A percentile compares a stretch with the other conserved stretches of the same genome.
phyloP scores from a whole-genome alignment of 2,888 invertebrate genomes.

The Andrena dorsata region DNA sequence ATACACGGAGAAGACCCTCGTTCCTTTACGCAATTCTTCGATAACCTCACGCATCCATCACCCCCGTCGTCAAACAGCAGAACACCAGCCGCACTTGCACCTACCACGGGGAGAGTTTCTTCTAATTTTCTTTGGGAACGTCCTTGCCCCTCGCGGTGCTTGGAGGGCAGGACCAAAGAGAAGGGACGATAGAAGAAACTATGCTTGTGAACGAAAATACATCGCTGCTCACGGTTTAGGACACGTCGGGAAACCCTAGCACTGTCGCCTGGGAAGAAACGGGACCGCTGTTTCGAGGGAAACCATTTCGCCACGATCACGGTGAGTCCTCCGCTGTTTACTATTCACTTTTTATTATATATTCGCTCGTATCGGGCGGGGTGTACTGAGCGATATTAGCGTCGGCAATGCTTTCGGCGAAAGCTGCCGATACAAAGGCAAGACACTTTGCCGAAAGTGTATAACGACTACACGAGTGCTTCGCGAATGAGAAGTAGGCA shows the following conservation, averaged over 20 bases:
- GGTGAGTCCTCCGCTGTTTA: conserved; percentile 27
- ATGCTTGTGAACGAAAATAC: conserved; percentile 42
- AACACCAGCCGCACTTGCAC: not conserved
- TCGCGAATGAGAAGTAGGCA: not conserved
- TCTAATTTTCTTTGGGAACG: not conserved
- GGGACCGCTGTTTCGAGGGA: not conserved
- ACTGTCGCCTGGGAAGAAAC: not conserved
- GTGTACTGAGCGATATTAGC: not conserved
- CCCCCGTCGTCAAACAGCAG: not conserved
- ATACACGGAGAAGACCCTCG: conserved; percentile 19
- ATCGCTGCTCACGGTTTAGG: conserved; percentile 30
- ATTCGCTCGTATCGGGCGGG: not conserved
- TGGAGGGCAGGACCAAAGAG: not conserved
- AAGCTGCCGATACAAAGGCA: not conserved
- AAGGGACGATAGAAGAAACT: conserved; percentile 17
- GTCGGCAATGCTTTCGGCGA: not conserved
- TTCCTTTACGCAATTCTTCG: conserved; percentile 9
- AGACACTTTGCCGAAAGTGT: not conserved
- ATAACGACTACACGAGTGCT: not conserved
- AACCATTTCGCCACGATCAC: not conserved
- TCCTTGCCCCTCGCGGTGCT: not conserved
- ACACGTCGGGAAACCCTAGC: conserved; percentile 10
- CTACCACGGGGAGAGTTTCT: too few relatives aligned
- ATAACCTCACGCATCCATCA: conserved; percentile 11
- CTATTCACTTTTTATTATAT: not conserved